A percentile compares a stretch with the other conserved stretches of the same genome.
These are phyloP conservation scores for Eulemur coronatus DNA, from an alignment of 2,797 vertebrate genomes.

Conservation along the genomic window DNA sequence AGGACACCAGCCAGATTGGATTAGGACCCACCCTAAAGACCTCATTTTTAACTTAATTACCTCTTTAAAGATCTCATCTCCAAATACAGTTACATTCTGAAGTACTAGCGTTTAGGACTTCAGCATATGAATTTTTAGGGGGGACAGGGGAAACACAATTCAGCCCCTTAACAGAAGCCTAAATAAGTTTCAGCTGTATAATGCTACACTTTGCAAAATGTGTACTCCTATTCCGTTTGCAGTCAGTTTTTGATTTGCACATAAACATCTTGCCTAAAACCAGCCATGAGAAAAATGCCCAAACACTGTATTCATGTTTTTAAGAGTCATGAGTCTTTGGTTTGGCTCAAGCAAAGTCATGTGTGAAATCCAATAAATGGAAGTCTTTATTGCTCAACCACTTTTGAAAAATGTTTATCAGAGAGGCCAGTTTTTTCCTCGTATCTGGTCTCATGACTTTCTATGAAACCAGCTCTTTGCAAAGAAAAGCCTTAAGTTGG, in stretches of 20 bases:
- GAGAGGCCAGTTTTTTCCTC: neutral
- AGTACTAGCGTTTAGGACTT: neutral
- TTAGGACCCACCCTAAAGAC: neutral
- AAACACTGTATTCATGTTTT: neutral
- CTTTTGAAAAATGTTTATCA: conserved; percentile 52
- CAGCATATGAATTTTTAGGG: neutral
- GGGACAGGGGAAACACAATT: neutral
- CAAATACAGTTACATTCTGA: neutral
- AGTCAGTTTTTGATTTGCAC: neutral
- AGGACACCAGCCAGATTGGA: neutral
- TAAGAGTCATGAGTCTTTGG: conserved; percentile 40
- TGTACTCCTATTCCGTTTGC: neutral
- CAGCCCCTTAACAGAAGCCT: neutral
- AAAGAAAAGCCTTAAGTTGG: neutral
- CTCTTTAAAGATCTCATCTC: neutral
- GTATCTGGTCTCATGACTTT: conserved; percentile 47
- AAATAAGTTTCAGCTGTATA: neutral
- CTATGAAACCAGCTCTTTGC: conserved; percentile 1
- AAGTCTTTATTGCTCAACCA: conserved; percentile 51
- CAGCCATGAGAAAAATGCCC: neutral
- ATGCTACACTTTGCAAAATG: neutral
- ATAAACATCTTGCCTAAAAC: neutral
- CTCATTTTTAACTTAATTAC: neutral
- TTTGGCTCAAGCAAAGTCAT: conserved; percentile 56
- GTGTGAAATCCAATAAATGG: conserved; percentile 51